These are phyloP conservation scores for human (Homo sapiens) DNA, from an alignment of 2,113 vertebrate genomes.

Conservation along the genomic window DNA sequence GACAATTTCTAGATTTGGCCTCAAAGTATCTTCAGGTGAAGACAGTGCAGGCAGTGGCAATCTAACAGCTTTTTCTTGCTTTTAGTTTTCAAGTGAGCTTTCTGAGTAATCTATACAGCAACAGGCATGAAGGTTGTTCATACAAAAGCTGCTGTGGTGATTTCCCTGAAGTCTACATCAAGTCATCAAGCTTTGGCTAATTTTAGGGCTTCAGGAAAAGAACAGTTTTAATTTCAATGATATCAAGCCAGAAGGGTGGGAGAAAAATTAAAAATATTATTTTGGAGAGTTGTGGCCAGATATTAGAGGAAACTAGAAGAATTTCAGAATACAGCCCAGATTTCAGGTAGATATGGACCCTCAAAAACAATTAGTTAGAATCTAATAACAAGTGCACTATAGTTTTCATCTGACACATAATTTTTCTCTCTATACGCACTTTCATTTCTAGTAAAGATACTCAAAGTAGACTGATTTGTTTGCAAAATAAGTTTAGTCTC, in stretches of 20 bases:
- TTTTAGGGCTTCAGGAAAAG: not conserved
- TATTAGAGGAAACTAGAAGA: not conserved
- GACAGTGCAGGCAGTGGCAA: not conserved
- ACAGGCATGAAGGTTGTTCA: not conserved
- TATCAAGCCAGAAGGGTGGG: not conserved
- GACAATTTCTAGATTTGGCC: not conserved
- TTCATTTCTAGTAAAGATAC: not conserved
- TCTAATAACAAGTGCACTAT: not conserved
- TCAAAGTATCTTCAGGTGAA: not conserved
- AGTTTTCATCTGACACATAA: not conserved
- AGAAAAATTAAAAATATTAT: not conserved
- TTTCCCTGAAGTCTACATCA: not conserved
- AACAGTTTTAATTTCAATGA: not conserved
- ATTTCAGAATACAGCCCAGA: not conserved
- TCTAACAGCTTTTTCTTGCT: not conserved
- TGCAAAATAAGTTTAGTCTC: not conserved
- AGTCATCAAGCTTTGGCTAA: not conserved
- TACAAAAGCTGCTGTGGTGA: not conserved
- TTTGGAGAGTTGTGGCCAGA: not conserved
- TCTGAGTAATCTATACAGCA: not conserved
- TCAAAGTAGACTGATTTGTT: not conserved
- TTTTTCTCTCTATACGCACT: not conserved
- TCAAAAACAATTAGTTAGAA: not conserved
- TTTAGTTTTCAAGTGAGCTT: not conserved
- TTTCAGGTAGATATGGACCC: not conserved